Evolutionary conservation across 2,113 vertebrate species (phyloP).

Genomic region (Ciconia maguari): DNA sequence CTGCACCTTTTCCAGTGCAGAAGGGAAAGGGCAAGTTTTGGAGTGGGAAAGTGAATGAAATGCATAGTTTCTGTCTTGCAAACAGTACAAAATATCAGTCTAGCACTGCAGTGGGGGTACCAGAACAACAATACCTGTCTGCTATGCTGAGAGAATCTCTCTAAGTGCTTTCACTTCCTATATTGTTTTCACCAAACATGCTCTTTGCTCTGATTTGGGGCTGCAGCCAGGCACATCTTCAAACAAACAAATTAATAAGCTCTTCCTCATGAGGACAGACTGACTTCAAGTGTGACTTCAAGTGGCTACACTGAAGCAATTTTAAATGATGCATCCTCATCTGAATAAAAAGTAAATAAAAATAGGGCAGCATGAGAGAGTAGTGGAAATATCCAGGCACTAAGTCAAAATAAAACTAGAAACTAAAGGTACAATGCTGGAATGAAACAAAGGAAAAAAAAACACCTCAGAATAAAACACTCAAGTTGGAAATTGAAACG

Average conservation of each 20-base stretch:
- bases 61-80: neutral
- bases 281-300: slow-evolving; percentile 4
- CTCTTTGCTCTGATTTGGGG: neutral
- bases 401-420: neutral
- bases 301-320: neutral
- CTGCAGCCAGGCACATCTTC: neutral
- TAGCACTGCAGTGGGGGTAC: neutral
- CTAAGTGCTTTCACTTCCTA: neutral
- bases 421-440: neutral
- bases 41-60: neutral
- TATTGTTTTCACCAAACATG: neutral
- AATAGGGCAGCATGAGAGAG: neutral
- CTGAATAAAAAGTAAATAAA: slow-evolving; percentile 11
- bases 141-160: neutral
- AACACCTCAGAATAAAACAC: neutral
- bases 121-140: neutral
- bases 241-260: neutral
- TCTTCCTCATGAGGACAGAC: neutral
- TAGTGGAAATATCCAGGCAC: neutral
- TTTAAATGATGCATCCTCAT: neutral
- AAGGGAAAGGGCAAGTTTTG: neutral
- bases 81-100: neutral
- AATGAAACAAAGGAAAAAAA: neutral
- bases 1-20: neutral
- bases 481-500: neutral